phyloP scores from a whole-genome alignment of 2,888 invertebrate species.

The Andricus curvator region DNA sequence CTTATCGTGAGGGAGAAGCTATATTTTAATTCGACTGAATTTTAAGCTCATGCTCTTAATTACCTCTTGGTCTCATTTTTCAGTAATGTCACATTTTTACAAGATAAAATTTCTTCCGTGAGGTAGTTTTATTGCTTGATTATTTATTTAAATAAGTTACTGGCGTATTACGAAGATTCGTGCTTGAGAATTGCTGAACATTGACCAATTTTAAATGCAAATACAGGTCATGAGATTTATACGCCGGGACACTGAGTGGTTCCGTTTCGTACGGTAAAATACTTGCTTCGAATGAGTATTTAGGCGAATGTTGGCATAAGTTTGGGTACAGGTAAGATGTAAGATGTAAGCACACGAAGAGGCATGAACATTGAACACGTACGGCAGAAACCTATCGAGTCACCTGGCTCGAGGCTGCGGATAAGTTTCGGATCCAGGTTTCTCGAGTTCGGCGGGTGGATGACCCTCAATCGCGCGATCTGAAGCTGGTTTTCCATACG shows the following conservation, averaged over 20 bases:
- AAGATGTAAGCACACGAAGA: conserved; percentile 6
- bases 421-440: conserved; percentile 42
- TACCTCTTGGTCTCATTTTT: conserved; percentile 19
- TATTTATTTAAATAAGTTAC: conserved; percentile 37
- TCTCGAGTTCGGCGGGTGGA: conserved; percentile 54
- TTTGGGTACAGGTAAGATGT: not conserved
- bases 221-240: conserved; percentile 35
- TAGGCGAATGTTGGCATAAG: conserved; percentile 42
- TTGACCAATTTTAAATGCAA: conserved; percentile 41
- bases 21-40: not conserved
- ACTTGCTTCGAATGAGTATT: conserved; percentile 41
- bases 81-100: conserved; percentile 11
- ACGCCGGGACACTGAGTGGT: conserved; percentile 27
- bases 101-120: conserved; percentile 8
- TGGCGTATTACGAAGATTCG: conserved; percentile 2
- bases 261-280: conserved; percentile 52
- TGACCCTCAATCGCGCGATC: conserved; percentile 60
- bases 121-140: conserved; percentile 15
- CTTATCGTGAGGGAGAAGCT: not conserved
- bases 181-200: conserved; percentile 20
- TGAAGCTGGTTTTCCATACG: conserved; percentile 28
- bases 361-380: conserved; percentile 25
- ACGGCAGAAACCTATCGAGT: conserved; percentile 49
- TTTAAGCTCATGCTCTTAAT: conserved; percentile 6
- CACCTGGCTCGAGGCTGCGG: conserved; percentile 49